A percentile compares a stretch with the other conserved stretches of the same genome.
Conservation (phyloP, 2,113 vertebrate genomes). For the Petrocephalus microphthalmus region DNA sequence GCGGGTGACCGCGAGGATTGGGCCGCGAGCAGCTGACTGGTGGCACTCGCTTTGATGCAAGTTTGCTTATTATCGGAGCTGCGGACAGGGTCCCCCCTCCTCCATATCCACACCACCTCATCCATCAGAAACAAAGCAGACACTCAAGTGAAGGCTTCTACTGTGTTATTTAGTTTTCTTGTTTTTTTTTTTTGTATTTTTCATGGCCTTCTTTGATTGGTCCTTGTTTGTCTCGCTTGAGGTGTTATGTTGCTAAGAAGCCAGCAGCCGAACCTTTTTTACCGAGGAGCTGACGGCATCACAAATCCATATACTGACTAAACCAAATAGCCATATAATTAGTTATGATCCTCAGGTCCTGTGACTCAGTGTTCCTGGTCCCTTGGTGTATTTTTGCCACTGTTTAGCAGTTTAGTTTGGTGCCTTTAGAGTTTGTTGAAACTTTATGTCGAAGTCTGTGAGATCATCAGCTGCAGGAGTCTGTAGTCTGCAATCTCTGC, state of each 20-base stretch:
- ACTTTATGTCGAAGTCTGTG: background rate
- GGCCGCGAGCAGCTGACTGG: background rate
- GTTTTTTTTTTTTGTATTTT: background rate
- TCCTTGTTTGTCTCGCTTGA: background rate
- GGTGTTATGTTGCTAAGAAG: background rate
- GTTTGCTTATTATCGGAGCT: background rate
- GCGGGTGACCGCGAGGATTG: background rate
- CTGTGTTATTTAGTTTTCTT: background rate
- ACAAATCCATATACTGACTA: constrained; percentile 4
- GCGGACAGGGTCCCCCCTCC: background rate
- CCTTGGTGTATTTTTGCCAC: background rate
- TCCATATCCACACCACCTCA: background rate
- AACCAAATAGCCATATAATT: background rate
- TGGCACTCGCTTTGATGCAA: background rate
- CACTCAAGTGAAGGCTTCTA: no score
- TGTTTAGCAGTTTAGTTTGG: background rate
- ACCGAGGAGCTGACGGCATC: background rate
- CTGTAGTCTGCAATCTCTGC: background rate
- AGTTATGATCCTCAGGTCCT: background rate
- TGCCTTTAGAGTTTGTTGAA: background rate
- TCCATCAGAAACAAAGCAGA: background rate
- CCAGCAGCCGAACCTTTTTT: background rate
- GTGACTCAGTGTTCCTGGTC: background rate
- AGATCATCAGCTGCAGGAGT: background rate
- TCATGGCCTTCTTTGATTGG: background rate